phyloP scores from a whole-genome alignment of 2,888 invertebrate species.

The Erebia aethiops region DNA sequence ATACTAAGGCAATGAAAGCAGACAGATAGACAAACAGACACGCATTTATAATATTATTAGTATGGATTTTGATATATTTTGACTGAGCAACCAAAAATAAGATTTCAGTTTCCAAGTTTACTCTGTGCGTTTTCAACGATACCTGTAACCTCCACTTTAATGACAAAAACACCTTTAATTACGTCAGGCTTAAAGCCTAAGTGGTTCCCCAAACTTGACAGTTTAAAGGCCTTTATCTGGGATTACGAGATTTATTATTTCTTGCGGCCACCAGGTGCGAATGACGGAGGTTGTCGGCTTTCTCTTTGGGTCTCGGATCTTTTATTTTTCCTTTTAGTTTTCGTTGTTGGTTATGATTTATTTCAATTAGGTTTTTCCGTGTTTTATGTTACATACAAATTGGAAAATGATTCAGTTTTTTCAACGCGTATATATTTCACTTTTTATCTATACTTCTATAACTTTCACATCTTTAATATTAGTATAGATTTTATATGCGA shows the following conservation, averaged over 20 bases:
- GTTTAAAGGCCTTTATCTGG: slow-evolving; percentile 59
- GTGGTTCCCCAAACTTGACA: slow-evolving; percentile 51
- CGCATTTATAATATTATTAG: no score
- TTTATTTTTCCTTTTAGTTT: slow-evolving; percentile 20
- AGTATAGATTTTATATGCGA: no score
- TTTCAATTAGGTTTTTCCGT: background rate
- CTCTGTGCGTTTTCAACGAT: no score
- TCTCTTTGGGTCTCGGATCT: slow-evolving; percentile 46
- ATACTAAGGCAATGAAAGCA: no score
- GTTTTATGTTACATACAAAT: background rate
- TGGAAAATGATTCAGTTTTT: background rate
- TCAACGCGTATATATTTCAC: no score
- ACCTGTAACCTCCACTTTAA: background rate
- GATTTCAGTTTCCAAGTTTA: no score
- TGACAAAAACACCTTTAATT: slow-evolving; percentile 13
- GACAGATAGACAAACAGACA: no score
- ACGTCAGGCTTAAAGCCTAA: slow-evolving; percentile 15
- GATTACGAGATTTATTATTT: slow-evolving; percentile 64
- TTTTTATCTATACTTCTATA: no score
- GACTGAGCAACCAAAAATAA: no score
- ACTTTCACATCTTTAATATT: no score
- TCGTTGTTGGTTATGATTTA: slow-evolving; percentile 12
- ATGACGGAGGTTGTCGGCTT: slow-evolving; percentile 47
- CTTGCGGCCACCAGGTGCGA: slow-evolving; percentile 50
- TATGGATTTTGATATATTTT: no score